Evolutionary conservation across 1,140 invertebrate genomes (phyloP).

Genomic region (roundworm (Caenorhabditis elegans)): DNA sequence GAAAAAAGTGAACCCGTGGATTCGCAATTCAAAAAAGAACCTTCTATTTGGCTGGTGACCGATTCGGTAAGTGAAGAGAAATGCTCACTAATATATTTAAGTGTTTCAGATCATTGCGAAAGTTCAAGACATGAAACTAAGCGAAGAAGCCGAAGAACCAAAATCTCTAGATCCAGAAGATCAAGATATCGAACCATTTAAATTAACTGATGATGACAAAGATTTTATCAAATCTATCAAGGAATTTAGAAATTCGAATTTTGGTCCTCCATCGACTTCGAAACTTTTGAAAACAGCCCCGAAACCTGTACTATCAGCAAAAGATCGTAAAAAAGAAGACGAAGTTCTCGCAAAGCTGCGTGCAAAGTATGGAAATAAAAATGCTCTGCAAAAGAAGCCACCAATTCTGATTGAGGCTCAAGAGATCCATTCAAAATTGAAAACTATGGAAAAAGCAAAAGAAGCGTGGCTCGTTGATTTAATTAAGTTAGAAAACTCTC

Average conservation of each 20-base stretch:
- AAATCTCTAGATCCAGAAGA: neutral
- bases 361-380: neutral
- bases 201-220: neutral
- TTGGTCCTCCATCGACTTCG: neutral
- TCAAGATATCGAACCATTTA: neutral
- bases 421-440: neutral
- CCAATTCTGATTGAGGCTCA: neutral
- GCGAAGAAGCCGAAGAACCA: neutral
- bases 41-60: neutral
- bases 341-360: neutral
- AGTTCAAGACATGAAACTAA: neutral
- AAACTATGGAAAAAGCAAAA: neutral
- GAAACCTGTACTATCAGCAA: neutral
- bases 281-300: neutral
- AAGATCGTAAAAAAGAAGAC: neutral
- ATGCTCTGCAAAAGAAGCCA: neutral
- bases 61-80: neutral
- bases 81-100: too few species aligned
- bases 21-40: neutral
- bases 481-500: neutral
- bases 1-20: neutral
- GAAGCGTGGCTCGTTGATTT: neutral
- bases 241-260: neutral
- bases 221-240: neutral
- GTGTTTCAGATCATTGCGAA: neutral